A percentile compares a stretch with the other conserved stretches of the same genome.
Evolutionary conservation across 2,888 invertebrate genomes (phyloP).

Genomic region (Cheilosia vernalis): DNA sequence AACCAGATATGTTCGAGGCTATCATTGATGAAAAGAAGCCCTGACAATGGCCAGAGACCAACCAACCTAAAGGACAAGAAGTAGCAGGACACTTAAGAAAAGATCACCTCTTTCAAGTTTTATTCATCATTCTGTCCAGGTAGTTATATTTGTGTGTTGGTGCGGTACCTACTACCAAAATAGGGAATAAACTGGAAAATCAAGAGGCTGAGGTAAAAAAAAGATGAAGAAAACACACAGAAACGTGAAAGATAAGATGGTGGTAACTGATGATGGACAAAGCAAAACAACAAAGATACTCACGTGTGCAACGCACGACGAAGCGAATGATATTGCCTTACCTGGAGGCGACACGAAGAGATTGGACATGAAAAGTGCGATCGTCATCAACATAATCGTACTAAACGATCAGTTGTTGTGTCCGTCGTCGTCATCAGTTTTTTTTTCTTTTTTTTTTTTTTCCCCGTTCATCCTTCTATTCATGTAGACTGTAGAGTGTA

Average conservation of each 20-base stretch:
- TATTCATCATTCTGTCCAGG: slow-evolving; percentile 60
- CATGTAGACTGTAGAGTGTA: slow-evolving; percentile 4
- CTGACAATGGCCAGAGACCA: slow-evolving; percentile 21
- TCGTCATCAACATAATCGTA: slow-evolving; percentile 72
- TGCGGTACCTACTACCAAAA: slow-evolving; percentile 10
- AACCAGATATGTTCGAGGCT: slow-evolving; percentile 38
- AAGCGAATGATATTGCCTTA: slow-evolving; percentile 51
- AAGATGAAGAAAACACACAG: slow-evolving; percentile 4
- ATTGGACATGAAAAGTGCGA: slow-evolving; percentile 73
- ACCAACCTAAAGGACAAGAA: slow-evolving; percentile 43
- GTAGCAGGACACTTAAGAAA: slow-evolving; percentile 69
- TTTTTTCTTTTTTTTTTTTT: not conserved
- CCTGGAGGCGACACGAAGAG: slow-evolving; percentile 54
- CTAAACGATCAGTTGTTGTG: slow-evolving; percentile 73
- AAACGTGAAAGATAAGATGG: slow-evolving; percentile 62
- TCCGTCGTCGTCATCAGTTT: slow-evolving; percentile 55
- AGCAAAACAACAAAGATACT: slow-evolving; percentile 63
- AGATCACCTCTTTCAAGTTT: slow-evolving; percentile 62
- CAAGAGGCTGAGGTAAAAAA: slow-evolving; percentile 31
- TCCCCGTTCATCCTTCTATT: not conserved
- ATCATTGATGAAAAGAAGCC: slow-evolving; percentile 74
- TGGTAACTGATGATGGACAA: slow-evolving; percentile 71
- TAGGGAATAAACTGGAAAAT: slow-evolving; percentile 63
- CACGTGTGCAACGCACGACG: slow-evolving; percentile 72
- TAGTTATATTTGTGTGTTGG: slow-evolving; percentile 20